Evolutionary conservation across 2,113 vertebrate genomes (phyloP).

Genomic region (Pitta sordida): DNA sequence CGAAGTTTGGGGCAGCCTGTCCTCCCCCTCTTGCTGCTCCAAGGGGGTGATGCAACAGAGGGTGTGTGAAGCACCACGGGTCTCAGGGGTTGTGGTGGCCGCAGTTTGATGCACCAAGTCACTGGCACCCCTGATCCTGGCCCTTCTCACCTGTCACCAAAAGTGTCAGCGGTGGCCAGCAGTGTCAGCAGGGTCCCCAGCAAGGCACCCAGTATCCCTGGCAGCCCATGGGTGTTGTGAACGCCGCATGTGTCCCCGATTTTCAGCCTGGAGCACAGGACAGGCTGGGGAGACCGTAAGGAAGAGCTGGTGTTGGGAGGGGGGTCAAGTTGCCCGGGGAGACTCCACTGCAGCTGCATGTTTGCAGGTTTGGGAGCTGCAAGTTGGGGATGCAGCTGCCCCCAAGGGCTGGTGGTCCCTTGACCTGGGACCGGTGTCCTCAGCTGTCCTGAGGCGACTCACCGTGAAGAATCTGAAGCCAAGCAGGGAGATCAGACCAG

Average conservation of each 20-base stretch:
- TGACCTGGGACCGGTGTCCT: background rate
- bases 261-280: slow-evolving; percentile 81
- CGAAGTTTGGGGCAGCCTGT: fast-evolving
- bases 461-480: slow-evolving; percentile 88
- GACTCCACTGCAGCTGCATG: fast-evolving
- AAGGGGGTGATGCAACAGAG: background rate
- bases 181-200: slow-evolving; percentile 79
- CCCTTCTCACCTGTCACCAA: slow-evolving; percentile 79
- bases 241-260: slow-evolving; percentile 88
- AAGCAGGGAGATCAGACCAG: slow-evolving; percentile 81
- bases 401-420: background rate
- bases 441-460: background rate
- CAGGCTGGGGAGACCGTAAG: slow-evolving; percentile 68
- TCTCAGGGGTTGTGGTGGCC: background rate
- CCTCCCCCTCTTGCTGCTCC: fast-evolving
- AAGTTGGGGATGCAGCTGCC: background rate
- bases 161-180: slow-evolving; percentile 71
- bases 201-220: slow-evolving; percentile 83
- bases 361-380: background rate
- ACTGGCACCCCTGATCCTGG: fast-evolving
- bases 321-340: background rate
- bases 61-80: background rate
- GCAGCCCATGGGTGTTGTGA: slow-evolving; percentile 90
- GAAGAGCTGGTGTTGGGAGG: fast-evolving
- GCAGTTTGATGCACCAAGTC: background rate